Evolutionary conservation across 2,113 vertebrate species (phyloP).

Genomic region (Dinomys branickii): DNA sequence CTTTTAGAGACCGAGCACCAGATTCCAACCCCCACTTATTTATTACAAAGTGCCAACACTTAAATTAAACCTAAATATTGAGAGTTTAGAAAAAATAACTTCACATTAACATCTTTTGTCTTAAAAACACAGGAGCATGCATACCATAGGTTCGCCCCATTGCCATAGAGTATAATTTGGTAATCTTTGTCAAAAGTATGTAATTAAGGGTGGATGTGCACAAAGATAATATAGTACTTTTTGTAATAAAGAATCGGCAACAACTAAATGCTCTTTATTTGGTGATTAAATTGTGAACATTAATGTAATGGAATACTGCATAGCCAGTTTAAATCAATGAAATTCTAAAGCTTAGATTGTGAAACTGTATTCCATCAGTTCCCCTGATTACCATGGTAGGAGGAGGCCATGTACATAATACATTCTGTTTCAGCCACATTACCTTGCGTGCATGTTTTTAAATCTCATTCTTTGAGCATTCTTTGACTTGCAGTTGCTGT

Average conservation of each 20-base stretch:
- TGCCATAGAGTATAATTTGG: neutral
- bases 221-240: neutral
- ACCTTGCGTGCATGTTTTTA: neutral
- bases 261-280: slow-evolving; percentile 6
- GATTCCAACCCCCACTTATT: neutral
- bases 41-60: neutral
- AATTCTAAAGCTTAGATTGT: slow-evolving; percentile 14
- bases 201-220: neutral
- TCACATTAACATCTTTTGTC: neutral
- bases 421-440: neutral
- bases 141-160: neutral
- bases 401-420: neutral
- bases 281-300: neutral
- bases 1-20: neutral
- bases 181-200: neutral
- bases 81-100: neutral
- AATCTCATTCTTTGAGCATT: neutral
- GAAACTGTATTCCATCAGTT: neutral
- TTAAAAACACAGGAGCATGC: neutral
- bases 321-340: neutral
- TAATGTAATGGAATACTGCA: neutral
- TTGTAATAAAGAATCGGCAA: neutral
- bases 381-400: neutral
- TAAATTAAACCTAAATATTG: neutral
- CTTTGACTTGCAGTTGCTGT: neutral